phyloP scores from a whole-genome alignment of 2,797 vertebrate genomes.

The Pangasius sanitwongsei region DNA sequence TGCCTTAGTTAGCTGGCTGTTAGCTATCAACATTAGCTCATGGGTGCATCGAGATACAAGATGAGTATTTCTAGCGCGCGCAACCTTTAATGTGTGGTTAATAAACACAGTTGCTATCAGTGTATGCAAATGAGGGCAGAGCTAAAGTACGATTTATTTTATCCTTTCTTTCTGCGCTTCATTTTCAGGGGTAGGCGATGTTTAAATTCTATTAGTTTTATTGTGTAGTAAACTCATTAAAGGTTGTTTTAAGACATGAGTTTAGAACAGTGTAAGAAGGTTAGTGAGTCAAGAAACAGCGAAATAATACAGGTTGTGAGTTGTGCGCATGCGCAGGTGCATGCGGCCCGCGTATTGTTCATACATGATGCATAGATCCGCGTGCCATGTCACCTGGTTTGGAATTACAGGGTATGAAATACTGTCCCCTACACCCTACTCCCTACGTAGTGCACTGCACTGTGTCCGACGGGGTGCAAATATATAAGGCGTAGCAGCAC shows the following conservation, averaged over 20 bases:
- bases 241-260: neutral
- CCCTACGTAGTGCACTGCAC: neutral
- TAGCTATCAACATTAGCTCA: neutral
- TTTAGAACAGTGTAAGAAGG: neutral
- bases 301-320: neutral
- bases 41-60: neutral
- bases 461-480: neutral
- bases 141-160: neutral
- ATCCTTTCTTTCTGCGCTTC: neutral
- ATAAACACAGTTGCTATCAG: neutral
- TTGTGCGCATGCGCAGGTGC: constrained; percentile 2
- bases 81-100: neutral
- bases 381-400: neutral
- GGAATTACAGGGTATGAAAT: constrained; percentile 10
- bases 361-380: constrained; percentile 10
- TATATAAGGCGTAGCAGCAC: neutral
- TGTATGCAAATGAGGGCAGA: too few species aligned
- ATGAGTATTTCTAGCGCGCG: neutral
- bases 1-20: neutral
- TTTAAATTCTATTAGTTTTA: neutral
- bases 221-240: neutral
- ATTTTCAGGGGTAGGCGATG: neutral
- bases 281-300: neutral
- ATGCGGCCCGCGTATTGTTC: neutral
- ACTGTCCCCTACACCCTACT: neutral